Evolutionary conservation across 2,888 invertebrate genomes (phyloP), one percentile per base, ranked within the genome.

Genomic region (Diarsia dahlii): DNA sequence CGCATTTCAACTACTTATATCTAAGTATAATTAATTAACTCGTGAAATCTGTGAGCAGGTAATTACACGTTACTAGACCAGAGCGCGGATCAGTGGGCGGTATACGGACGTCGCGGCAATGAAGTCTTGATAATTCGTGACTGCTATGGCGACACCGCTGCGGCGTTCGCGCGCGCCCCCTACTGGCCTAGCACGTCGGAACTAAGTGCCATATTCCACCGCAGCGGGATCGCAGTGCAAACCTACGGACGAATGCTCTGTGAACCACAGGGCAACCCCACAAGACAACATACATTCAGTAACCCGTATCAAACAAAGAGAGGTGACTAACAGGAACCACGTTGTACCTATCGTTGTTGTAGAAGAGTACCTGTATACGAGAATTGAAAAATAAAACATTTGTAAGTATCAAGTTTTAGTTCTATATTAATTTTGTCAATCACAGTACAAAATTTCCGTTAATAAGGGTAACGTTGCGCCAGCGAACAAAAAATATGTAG

Each of bases 401-500:
- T 72, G 60, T n/a, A n/a, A n/a, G n/a, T 64, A 72, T 60, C 0
- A 18, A 46, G 48, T 75, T 71, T 69, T 50, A 34, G 34, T 79
- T 64, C 52, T 64, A 23, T 63, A 50, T n/a, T 23, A 28, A 15
- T 60, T 1, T n/a, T 50, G 54, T 45, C 69, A 63, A 73, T 89
- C 90, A 95, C 3, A 95, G 89, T 45, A 94, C 95, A 89, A 96
- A 96, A 83, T 96, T 94, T 58, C 96, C 96, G 82, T 92, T 94
- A 87, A 96, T 89, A 23, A 96, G 82, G 8, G 95, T 96, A 15
- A 95, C 76, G 74, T 95, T 94, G 48, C 90, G 91, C 95, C 95
- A 96, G 20, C 95, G 93, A n/a, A 96, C 95, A 81, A 92, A 96
- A 84, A 95, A 96, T 64, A 95, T 84, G 81, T 96, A 96, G 0